Conservation (phyloP, 1,140 invertebrate species). For the Sitophilus oryzae region DNA sequence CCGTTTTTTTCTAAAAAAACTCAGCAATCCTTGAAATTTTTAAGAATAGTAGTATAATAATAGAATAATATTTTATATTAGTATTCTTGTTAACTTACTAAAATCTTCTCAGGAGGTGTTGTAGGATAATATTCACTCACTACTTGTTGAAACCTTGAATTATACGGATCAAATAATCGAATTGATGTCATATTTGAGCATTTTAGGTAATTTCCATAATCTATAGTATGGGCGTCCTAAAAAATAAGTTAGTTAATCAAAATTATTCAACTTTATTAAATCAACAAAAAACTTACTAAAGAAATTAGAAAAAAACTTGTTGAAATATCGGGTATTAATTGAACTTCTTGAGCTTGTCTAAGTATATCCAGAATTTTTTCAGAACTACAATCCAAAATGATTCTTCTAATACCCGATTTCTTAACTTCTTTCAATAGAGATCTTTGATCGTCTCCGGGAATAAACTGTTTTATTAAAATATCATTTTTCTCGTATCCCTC, state of each 20-base stretch:
- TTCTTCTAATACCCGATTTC: constrained; percentile 59
- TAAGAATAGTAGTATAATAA: too few relatives aligned
- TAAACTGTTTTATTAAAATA: constrained; percentile 56
- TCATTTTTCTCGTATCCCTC: constrained; percentile 47
- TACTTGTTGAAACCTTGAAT: constrained; percentile 32
- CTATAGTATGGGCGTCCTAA: constrained; percentile 38
- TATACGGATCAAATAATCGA: constrained; percentile 62
- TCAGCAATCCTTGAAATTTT: too few relatives aligned
- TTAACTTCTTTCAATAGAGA: constrained; percentile 72
- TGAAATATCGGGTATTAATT: constrained; percentile 66
- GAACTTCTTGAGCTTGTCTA: constrained; percentile 72
- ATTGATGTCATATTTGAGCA: constrained; percentile 70
- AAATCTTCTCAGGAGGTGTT: constrained; percentile 11
- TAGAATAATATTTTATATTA: too few relatives aligned
- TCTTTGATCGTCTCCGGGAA: constrained; percentile 56
- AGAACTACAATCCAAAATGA: constrained; percentile 72
- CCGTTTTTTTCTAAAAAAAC: too few relatives aligned
- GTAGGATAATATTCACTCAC: constrained; percentile 42
- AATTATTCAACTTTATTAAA: background rate
- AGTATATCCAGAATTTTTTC: constrained; percentile 62
- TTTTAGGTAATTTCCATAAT: constrained; percentile 41
- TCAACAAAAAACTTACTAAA: constrained; percentile 36
- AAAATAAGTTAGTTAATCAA: constrained; percentile 9
- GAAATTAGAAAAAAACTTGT: constrained; percentile 54
- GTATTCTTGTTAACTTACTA: constrained; percentile 2